These are phyloP conservation scores for Lophochroa leadbeateri DNA, from an alignment of 2,113 vertebrate genomes.

Conservation along the genomic window DNA sequence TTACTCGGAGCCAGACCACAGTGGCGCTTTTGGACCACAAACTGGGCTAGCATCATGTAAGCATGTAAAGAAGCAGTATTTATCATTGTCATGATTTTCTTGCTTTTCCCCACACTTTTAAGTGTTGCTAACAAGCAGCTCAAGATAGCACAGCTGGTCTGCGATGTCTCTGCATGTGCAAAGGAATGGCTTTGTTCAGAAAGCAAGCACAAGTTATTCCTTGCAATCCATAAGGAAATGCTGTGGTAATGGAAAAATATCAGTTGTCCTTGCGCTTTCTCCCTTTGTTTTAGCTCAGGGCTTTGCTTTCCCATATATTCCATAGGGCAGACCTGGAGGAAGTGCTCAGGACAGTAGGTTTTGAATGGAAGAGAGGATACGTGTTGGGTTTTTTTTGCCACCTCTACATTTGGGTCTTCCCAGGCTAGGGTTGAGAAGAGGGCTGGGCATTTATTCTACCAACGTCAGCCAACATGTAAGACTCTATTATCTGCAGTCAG, in stretches of 20 bases:
- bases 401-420: background rate
- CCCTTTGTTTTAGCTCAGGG: background rate
- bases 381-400: accelerated
- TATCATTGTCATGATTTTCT: background rate
- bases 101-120: background rate
- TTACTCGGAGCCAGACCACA: background rate
- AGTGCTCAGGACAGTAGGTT: background rate
- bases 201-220: background rate
- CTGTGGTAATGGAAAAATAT: background rate
- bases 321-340: background rate
- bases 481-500: background rate
- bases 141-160: slow-evolving; percentile 44
- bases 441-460: background rate
- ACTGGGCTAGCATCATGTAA: background rate
- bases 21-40: slow-evolving; percentile 15
- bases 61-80: background rate
- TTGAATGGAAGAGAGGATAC: background rate
- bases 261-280: background rate
- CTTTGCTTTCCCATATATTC: background rate
- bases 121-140: slow-evolving; percentile 5
- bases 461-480: background rate
- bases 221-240: background rate
- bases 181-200: slow-evolving; percentile 6
- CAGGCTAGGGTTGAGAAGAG: background rate
- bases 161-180: background rate